phyloP scores from a whole-genome alignment of 2,888 invertebrate species.

The Yponomeuta plumbellus region DNA sequence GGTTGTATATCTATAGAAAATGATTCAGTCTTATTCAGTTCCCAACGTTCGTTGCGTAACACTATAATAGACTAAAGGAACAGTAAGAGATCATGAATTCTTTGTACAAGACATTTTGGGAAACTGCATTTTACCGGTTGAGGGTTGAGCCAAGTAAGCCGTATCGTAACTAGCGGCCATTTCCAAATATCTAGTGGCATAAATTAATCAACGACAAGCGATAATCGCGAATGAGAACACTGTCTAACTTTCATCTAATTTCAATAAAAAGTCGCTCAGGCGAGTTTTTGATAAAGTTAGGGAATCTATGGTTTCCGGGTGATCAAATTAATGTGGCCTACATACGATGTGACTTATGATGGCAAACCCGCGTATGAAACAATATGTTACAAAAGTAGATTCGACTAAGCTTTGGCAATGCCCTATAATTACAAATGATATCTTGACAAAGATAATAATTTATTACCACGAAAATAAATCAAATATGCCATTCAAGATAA shows the following conservation, averaged over 20 bases:
- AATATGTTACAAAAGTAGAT: background rate
- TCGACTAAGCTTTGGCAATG: background rate
- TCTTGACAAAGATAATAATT: background rate
- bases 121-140: background rate
- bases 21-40: slow-evolving; percentile 12
- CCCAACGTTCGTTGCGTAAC: background rate
- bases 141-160: background rate
- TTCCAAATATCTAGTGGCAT: background rate
- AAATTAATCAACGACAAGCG: background rate
- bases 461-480: slow-evolving; percentile 9
- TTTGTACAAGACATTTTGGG: slow-evolving; percentile 9
- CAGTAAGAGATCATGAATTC: slow-evolving; percentile 14
- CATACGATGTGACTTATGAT: background rate
- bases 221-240: background rate
- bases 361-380: background rate
- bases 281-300: background rate
- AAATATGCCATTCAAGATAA: slow-evolving; percentile 16
- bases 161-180: background rate
- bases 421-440: background rate
- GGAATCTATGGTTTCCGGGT: background rate
- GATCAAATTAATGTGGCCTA: background rate
- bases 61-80: slow-evolving; percentile 17
- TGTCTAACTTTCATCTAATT: background rate
- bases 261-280: background rate
- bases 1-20: slow-evolving; percentile 10